phyloP scores from a whole-genome alignment of 2,113 vertebrate species.

The Callionymus lyra region DNA sequence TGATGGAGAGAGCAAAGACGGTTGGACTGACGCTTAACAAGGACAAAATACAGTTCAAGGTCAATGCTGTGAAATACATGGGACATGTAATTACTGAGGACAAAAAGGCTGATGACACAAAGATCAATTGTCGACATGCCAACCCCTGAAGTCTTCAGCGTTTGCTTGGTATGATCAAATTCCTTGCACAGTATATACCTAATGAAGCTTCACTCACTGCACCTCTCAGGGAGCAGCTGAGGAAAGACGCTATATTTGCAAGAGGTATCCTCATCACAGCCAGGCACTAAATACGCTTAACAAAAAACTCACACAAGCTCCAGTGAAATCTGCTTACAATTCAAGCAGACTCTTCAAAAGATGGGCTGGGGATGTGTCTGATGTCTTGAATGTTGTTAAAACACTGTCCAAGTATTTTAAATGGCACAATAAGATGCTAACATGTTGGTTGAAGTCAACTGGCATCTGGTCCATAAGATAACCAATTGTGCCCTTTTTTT shows the following conservation, averaged over 20 bases:
- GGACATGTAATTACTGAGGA: neutral
- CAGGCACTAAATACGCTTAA: slow-evolving; percentile 10
- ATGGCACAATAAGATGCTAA: too few species aligned
- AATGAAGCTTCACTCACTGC: slow-evolving; percentile 6
- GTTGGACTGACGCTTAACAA: neutral
- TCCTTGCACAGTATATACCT: slow-evolving; percentile 12
- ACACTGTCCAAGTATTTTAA: too few species aligned
- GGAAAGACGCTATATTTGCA: slow-evolving; percentile 12
- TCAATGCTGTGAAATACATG: neutral
- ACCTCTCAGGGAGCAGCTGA: slow-evolving; percentile 10
- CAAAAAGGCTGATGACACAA: neutral
- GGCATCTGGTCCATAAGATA: too few species aligned
- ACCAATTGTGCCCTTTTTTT: too few species aligned
- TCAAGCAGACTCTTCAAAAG: neutral
- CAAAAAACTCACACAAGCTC: slow-evolving; percentile 1
- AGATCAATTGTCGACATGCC: neutral
- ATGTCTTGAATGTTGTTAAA: too few species aligned
- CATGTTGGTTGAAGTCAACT: too few species aligned
- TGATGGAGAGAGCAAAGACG: neutral
- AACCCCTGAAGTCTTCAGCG: slow-evolving; percentile 4
- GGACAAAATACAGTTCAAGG: neutral
- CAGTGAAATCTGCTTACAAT: neutral
- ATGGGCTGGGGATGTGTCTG: neutral
- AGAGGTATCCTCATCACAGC: slow-evolving; percentile 10
- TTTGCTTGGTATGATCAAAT: slow-evolving; percentile 14